phyloP scores from a whole-genome alignment of 1,140 invertebrate genomes.

The Aethina tumida region DNA sequence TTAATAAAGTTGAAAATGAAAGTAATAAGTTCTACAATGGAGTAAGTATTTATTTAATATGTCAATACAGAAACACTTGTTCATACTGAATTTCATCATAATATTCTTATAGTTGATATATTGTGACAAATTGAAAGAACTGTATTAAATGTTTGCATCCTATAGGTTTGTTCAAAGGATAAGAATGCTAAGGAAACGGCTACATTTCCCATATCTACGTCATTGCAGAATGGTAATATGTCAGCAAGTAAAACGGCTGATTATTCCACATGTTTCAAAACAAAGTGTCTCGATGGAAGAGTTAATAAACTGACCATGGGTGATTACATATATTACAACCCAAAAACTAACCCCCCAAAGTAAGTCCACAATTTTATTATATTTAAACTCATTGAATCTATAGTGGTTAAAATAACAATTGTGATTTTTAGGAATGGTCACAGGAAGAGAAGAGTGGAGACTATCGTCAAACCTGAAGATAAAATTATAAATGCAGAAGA shows the following conservation, averaged over 20 bases:
- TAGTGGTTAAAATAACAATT: no score
- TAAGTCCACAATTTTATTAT: conserved; percentile 12
- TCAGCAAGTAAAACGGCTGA: conserved; percentile 43
- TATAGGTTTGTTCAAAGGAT: conserved; percentile 23
- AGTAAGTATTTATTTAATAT: conserved; percentile 32
- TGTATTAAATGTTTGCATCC: no score
- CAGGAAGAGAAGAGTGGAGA: conserved; percentile 9
- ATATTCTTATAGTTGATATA: background rate
- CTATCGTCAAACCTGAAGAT: conserved; percentile 4
- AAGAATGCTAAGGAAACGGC: conserved; percentile 13
- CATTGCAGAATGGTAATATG: conserved; percentile 30
- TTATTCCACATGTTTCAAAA: conserved; percentile 45
- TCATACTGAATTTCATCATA: no score
- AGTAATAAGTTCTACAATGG: conserved; percentile 20
- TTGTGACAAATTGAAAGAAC: background rate
- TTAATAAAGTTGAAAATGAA: conserved; percentile 36
- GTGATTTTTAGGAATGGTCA: conserved; percentile 6
- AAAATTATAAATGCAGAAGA: background rate
- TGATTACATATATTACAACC: conserved; percentile 86
- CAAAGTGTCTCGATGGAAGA: conserved; percentile 43
- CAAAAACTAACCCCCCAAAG: conserved; percentile 56
- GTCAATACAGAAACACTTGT: conserved; percentile 10
- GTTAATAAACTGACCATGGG: conserved; percentile 75
- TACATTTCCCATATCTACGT: conserved; percentile 6
- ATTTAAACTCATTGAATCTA: no score